Base-by-base conservation (phyloP, 2,888 invertebrate species). In the Tipula vernalis region DNA sequence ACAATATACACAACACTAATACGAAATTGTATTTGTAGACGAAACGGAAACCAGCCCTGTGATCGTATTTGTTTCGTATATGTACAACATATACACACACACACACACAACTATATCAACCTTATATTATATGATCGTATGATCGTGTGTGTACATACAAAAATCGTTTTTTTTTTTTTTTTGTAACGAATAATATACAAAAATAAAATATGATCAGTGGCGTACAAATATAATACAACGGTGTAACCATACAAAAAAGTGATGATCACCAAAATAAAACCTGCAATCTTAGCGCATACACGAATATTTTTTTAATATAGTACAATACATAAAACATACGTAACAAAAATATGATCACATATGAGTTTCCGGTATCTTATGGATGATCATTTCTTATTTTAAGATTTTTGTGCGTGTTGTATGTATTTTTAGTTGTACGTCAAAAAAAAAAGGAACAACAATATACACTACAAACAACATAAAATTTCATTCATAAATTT, bases 291-390 rank as follows among this genome's bases (percentile, higher is more conserved):
- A 71, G 71, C 18, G 10, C 28, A n/a, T n/a, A 10, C 71, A 10
- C 28, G 47, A 10, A 57, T 57, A 18, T n/a, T 18, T n/a, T n/a
- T n/a, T n/a, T 71, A 28, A 10, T 28, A 28, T 71, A 71, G 3
- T 28, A 13, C 28, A 71, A 71, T 3, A 71, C 28, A 28, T 28
- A 71, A 18, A 18, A 28, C 18, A 71, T 71, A 71, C 71, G 28
- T 71, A 71, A 71, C 71, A 71, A 71, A 71, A 71, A 71, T 71
- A 71, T 71, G 71, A 71, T 71, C 71, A 71, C 71, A 71, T 71
- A 71, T 28, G 71, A 71, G 71, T 71, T 71, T 71, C 71, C 71
- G 71, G 71, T 71, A 71, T 71, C 71, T 28, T 71, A 71, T 71
- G 71, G 28, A 71, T 71, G 71, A 71, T 71, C 71, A 71, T 71